Conservation (phyloP, 2,113 vertebrate genomes). For the Coryphaenoides rupestris region DNA sequence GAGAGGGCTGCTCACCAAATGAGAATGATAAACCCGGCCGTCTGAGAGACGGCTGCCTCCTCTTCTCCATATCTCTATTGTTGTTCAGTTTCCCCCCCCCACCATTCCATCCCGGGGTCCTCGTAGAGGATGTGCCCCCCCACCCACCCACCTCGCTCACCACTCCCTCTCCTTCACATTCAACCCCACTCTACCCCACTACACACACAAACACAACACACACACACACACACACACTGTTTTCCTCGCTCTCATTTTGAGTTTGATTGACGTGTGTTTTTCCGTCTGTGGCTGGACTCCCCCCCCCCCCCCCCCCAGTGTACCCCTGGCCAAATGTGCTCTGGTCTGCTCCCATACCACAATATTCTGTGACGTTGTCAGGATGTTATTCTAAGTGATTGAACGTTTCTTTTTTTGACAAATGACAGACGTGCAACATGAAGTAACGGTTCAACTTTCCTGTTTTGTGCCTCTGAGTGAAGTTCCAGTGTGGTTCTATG, state of each 20-base stretch:
- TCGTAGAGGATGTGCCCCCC: constrained; percentile 48
- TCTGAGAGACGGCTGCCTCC: constrained; percentile 41
- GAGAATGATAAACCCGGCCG: constrained; percentile 73
- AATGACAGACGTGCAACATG: constrained; percentile 75
- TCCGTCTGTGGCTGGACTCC: constrained; percentile 78
- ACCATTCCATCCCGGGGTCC: constrained; percentile 20
- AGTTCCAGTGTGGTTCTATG: constrained; percentile 80
- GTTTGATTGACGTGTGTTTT: constrained; percentile 71
- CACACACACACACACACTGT: constrained; percentile 22
- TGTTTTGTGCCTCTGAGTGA: constrained; percentile 95
- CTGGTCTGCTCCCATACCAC: constrained; percentile 46
- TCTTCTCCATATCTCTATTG: constrained; percentile 57
- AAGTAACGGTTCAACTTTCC: constrained; percentile 79
- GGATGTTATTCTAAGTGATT: constrained; percentile 67
- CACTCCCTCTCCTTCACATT: too few relatives aligned
- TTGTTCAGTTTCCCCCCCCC: constrained; percentile 63
- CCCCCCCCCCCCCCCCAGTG: constrained; percentile 13
- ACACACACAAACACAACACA: neutral
- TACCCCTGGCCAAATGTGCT: neutral
- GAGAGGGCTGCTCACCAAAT: constrained; percentile 75
- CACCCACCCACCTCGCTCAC: neutral
- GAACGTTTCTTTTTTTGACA: constrained; percentile 56
- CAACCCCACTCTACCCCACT: neutral
- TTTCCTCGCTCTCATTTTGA: constrained; percentile 31
- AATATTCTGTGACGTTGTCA: constrained; percentile 74